These are phyloP conservation scores for Hippoglossus stenolepis DNA, from an alignment of 2,113 vertebrate species.

Conservation along the genomic window DNA sequence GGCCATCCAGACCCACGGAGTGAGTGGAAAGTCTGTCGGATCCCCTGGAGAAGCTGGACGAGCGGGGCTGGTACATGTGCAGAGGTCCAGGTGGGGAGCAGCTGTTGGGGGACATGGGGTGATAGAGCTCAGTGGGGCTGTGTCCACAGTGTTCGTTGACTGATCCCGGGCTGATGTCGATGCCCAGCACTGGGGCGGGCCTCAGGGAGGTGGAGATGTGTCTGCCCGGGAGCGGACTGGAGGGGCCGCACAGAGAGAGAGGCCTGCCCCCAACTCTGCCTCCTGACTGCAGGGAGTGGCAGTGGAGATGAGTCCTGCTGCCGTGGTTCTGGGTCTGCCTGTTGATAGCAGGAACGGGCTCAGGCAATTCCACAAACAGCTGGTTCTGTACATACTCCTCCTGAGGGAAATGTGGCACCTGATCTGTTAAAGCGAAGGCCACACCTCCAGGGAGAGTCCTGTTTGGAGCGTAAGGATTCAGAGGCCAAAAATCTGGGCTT, in stretches of 20 bases:
- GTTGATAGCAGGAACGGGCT: constrained; percentile 76
- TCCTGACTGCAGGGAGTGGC: constrained; percentile 84
- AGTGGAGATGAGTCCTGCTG: constrained; percentile 90
- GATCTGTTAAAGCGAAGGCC: constrained; percentile 78
- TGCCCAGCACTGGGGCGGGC: constrained; percentile 67
- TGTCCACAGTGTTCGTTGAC: constrained; percentile 59
- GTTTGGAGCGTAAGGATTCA: constrained; percentile 80
- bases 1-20: constrained; percentile 67
- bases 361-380: constrained; percentile 74
- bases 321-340: constrained; percentile 92
- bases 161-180: constrained; percentile 72
- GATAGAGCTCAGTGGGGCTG: constrained; percentile 72
- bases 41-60: constrained; percentile 82
- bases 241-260: constrained; percentile 84
- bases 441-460: constrained; percentile 85
- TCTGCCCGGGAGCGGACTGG: constrained; percentile 85
- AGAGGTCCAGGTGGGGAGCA: constrained; percentile 69
- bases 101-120: constrained; percentile 69
- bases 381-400: constrained; percentile 73
- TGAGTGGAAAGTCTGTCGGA: constrained; percentile 79
- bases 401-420: constrained; percentile 73
- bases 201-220: constrained; percentile 77
- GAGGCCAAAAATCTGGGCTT: constrained; percentile 76
- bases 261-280: constrained; percentile 77
- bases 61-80: constrained; percentile 72